Evolutionary conservation across 2,113 vertebrate genomes (phyloP).

Genomic region (Oplegnathus fasciatus): DNA sequence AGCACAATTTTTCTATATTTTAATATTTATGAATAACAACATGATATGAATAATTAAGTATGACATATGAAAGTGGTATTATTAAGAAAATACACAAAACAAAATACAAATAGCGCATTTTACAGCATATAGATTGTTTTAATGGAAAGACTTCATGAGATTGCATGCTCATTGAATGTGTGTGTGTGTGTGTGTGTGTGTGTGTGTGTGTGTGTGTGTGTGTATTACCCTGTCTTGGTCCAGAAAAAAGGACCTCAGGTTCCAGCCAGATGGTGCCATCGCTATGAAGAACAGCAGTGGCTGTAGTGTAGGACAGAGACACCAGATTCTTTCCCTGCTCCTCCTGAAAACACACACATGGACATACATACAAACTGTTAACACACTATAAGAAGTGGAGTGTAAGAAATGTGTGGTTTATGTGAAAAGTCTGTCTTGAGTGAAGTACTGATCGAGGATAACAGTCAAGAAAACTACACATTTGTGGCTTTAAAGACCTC

Average conservation of each 20-base stretch:
- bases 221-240: conserved; percentile 90
- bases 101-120: not conserved
- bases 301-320: conserved; percentile 91
- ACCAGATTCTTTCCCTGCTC: conserved; percentile 95
- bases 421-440: not conserved
- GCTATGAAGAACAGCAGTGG: conserved; percentile 89
- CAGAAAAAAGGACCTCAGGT: conserved; percentile 95
- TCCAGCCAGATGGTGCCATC: conserved; percentile 96
- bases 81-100: not conserved
- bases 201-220: conserved; percentile 7
- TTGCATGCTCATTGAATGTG: no score
- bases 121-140: no score
- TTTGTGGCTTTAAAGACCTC: no score
- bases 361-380: not conserved
- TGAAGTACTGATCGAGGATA: not conserved
- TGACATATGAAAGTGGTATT: not conserved
- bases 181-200: not conserved
- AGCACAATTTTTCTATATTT: no score
- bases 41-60: not conserved
- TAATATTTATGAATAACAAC: no score
- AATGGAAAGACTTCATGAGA: no score
- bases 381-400: not conserved
- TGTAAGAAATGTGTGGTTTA: not conserved
- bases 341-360: conserved; percentile 80
- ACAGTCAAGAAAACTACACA: no score